A percentile compares a stretch with the other conserved stretches of the same genome.
Evolutionary conservation across 2,113 vertebrate genomes (phyloP).

Genomic region (Tenrec ecaudatus): DNA sequence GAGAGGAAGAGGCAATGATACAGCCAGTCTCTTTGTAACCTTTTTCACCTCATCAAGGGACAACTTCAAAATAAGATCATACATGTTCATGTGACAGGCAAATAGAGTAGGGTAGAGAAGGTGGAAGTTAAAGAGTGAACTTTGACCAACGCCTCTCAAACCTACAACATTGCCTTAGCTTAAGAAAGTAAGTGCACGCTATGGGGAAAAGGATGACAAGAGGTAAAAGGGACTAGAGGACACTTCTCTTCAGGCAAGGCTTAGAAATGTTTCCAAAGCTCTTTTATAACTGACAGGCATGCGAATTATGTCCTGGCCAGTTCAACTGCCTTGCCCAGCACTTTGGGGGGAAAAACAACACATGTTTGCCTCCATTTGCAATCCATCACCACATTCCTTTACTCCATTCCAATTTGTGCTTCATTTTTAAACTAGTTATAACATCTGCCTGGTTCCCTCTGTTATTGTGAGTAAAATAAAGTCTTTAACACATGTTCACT

Average conservation of each 20-base stretch:
- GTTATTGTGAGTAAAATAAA: conserved; percentile 41
- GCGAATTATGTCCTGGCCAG: conserved; percentile 3
- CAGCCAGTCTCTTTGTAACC: conserved; percentile 3
- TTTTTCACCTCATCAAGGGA: conserved; percentile 3
- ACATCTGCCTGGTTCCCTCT: neutral
- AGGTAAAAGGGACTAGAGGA: neutral
- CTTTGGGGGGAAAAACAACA: rapidly evolving
- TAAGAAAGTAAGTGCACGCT: neutral
- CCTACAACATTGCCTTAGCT: neutral
- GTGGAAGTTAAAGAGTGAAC: neutral
- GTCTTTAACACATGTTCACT: conserved; percentile 40
- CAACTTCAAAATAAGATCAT: neutral
- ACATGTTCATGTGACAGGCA: neutral
- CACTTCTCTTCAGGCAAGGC: neutral
- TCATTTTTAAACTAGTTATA: conserved; percentile 14
- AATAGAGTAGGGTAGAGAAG: conserved; percentile 42
- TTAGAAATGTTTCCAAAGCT: conserved; percentile 17
- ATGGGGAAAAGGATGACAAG: no score
- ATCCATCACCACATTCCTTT: conserved; percentile 41
- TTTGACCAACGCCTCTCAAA: conserved; percentile 31
- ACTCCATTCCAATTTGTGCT: neutral
- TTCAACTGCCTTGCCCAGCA: conserved; percentile 14
- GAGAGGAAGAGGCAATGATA: neutral
- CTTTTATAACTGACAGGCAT: conserved; percentile 29
- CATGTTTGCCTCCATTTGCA: conserved; percentile 46